Conservation (phyloP, 2,888 invertebrate species). For the Ormia ochracea region DNA sequence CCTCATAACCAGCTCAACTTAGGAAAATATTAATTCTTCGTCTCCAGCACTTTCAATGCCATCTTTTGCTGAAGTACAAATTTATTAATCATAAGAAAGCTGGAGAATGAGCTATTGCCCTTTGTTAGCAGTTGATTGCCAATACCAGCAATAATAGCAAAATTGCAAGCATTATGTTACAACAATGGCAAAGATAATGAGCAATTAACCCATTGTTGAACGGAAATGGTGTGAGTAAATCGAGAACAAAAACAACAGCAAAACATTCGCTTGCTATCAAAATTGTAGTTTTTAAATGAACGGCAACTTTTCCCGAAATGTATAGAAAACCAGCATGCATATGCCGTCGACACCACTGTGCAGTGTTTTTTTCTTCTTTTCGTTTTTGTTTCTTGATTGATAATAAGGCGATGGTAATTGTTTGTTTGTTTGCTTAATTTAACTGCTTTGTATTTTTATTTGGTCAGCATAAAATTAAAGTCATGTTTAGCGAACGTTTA, state of each 20-base stretch:
- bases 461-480: background rate
- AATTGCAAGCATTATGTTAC: background rate
- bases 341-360: no score
- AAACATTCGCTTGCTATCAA: no score
- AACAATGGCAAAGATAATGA: slow-evolving; percentile 18
- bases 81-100: slow-evolving; percentile 32
- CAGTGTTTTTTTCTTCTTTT: no score
- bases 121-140: background rate
- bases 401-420: background rate
- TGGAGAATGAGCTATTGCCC: slow-evolving; percentile 15
- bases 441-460: background rate
- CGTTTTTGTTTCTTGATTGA: no score
- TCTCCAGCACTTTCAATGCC: no score
- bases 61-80: slow-evolving; percentile 5
- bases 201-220: background rate
- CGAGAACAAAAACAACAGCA: no score
- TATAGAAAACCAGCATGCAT: no score
- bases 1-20: no score
- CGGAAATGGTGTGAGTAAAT: background rate
- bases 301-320: no score
- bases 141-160: slow-evolving; percentile 8
- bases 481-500: background rate
- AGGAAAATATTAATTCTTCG: no score
- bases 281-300: no score
- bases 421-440: background rate